Evolutionary conservation across 2,888 invertebrate species (phyloP).

Genomic region (Cordilura impudica): DNA sequence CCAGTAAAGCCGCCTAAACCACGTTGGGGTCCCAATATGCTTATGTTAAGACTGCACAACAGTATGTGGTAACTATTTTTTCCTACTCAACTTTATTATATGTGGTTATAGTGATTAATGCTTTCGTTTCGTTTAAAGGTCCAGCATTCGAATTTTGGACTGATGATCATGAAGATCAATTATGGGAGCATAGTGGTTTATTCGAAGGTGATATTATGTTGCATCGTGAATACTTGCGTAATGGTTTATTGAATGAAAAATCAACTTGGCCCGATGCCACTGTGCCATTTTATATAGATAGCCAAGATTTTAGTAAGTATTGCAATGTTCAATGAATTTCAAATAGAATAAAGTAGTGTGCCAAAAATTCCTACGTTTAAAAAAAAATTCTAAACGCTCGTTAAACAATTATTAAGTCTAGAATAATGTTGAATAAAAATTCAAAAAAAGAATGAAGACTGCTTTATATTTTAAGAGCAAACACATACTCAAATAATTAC

Average conservation of each 20-base stretch:
- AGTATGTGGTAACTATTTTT: constrained; percentile 69
- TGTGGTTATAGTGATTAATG: not conserved
- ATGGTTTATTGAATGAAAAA: constrained; percentile 78
- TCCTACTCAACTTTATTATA: not conserved
- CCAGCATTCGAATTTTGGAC: constrained; percentile 78
- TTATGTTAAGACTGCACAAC: constrained; percentile 73
- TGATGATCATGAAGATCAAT: constrained; percentile 77
- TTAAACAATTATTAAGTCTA: too few species aligned
- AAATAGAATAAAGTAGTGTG: not conserved
- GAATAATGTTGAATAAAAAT: too few species aligned
- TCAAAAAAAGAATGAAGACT: too few species aligned
- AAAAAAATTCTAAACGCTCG: too few species aligned
- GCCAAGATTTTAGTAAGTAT: constrained; percentile 79
- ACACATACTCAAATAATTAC: too few species aligned
- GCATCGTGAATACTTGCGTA: constrained; percentile 74
- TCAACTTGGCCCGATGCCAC: constrained; percentile 80
- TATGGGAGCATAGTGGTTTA: constrained; percentile 81
- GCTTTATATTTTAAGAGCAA: too few species aligned
- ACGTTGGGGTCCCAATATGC: constrained; percentile 72
- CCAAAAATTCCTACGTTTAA: not conserved
- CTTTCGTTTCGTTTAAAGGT: constrained; percentile 63
- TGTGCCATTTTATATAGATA: constrained; percentile 80
- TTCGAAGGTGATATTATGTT: constrained; percentile 83
- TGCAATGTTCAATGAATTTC: not conserved
- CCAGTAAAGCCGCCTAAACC: constrained; percentile 70